phyloP scores from a whole-genome alignment of 2,113 vertebrate genomes.

The Athene cunicularia region DNA sequence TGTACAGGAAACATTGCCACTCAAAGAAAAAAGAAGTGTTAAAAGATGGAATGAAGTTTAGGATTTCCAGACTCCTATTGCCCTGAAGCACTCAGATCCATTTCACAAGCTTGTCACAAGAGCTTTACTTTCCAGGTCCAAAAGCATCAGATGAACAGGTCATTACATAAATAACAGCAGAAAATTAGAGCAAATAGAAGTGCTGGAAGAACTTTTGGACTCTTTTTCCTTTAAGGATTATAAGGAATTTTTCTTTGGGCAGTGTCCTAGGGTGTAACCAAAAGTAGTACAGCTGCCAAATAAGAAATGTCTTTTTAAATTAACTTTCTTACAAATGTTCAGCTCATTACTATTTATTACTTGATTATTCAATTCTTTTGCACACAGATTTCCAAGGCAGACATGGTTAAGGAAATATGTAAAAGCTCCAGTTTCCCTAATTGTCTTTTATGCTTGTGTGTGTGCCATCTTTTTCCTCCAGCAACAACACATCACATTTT shows the following conservation, averaged over 20 bases:
- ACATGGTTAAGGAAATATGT: neutral
- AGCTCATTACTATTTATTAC: neutral
- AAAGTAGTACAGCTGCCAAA: conserved; percentile 19
- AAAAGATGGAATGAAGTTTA: neutral
- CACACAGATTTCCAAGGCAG: neutral
- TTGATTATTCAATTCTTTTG: neutral
- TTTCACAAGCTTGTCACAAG: neutral
- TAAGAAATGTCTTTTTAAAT: conserved; percentile 4
- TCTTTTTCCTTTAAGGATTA: conserved; percentile 7
- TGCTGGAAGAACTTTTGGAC: neutral
- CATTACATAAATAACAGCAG: neutral
- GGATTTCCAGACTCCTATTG: neutral
- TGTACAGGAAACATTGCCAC: neutral
- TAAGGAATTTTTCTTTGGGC: neutral
- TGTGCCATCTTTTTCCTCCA: neutral
- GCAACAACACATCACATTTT: neutral
- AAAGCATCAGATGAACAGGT: conserved; percentile 30
- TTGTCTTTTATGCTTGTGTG: neutral
- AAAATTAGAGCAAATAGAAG: conserved; percentile 35
- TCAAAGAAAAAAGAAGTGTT: neutral
- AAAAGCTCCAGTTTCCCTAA: neutral
- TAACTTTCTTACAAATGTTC: neutral
- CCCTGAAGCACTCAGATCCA: neutral
- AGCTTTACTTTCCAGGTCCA: conserved; percentile 5
- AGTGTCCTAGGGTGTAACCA: neutral